A percentile compares a stretch with the other conserved stretches of the same genome.
Evolutionary conservation across 2,113 vertebrate genomes (phyloP).

Genomic region (Platysteira castanea): DNA sequence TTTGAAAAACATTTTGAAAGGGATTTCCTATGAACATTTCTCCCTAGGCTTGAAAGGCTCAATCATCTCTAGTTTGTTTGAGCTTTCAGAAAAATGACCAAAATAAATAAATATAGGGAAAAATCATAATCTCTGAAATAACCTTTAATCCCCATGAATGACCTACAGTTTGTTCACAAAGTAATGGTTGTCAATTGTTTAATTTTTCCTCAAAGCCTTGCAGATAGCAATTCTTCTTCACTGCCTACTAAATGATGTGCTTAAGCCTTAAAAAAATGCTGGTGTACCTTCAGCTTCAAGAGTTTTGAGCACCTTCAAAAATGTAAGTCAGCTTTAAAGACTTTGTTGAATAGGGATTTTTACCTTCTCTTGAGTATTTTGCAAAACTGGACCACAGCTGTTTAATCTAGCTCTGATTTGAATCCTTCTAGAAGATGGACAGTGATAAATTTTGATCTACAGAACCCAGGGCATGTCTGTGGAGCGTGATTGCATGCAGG

Average conservation of each 20-base stretch:
- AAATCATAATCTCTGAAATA: not conserved
- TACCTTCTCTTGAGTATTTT: not conserved
- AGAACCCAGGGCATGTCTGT: not conserved
- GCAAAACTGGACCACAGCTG: not conserved
- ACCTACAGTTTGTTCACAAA: not conserved
- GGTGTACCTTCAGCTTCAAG: not conserved
- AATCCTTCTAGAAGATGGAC: not conserved
- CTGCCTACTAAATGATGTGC: not conserved
- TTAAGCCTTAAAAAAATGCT: not conserved
- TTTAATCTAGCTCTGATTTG: not conserved
- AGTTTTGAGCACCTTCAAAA: not conserved
- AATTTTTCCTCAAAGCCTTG: not conserved
- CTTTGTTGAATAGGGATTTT: not conserved
- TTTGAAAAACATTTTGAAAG: not conserved
- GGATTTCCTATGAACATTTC: not conserved
- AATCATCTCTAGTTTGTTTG: not conserved
- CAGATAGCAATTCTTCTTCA: not conserved
- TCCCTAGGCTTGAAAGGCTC: not conserved
- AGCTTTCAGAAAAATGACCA: not conserved
- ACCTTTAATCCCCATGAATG: not conserved
- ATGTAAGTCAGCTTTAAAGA: not conserved
- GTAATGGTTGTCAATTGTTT: not conserved
- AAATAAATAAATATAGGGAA: not conserved
- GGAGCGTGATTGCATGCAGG: not conserved
- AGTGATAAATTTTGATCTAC: not conserved